Conservation (phyloP, 2,113 vertebrate species). For the Vimba vimba region DNA sequence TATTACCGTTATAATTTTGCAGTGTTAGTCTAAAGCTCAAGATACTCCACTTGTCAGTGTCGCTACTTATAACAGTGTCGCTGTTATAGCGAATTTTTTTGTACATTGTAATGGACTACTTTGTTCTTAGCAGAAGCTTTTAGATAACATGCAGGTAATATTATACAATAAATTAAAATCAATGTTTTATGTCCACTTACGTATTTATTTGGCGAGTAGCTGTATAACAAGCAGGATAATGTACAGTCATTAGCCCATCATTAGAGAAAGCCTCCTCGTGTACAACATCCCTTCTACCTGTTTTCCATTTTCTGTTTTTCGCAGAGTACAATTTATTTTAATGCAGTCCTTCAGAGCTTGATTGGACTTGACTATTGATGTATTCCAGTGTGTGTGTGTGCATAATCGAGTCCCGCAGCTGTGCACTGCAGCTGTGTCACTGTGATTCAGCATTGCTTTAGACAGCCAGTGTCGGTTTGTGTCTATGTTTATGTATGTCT, state of each 20-base stretch:
- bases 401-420: slow-evolving; percentile 25
- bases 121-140: background rate
- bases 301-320: background rate
- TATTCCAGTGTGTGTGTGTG: background rate
- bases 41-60: background rate
- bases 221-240: background rate
- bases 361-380: background rate
- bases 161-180: background rate
- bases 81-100: background rate
- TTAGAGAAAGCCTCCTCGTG: background rate
- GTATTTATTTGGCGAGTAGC: background rate
- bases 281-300: background rate
- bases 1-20: background rate
- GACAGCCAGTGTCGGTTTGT: slow-evolving; percentile 36
- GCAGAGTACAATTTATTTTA: background rate
- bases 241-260: background rate
- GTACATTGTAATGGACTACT: background rate
- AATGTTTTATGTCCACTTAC: background rate
- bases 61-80: too few relatives aligned
- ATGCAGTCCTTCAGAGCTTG: background rate
- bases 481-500: slow-evolving; percentile 32
- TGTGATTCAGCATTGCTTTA: slow-evolving; percentile 65
- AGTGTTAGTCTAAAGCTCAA: background rate
- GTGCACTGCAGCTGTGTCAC: slow-evolving; percentile 44
- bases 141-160: background rate